Percentiles rank a stretch among this genome's conserved stretches.
These are phyloP conservation scores for Oreamnos americanus DNA, from an alignment of 2,113 vertebrate species.

Conservation along the genomic window DNA sequence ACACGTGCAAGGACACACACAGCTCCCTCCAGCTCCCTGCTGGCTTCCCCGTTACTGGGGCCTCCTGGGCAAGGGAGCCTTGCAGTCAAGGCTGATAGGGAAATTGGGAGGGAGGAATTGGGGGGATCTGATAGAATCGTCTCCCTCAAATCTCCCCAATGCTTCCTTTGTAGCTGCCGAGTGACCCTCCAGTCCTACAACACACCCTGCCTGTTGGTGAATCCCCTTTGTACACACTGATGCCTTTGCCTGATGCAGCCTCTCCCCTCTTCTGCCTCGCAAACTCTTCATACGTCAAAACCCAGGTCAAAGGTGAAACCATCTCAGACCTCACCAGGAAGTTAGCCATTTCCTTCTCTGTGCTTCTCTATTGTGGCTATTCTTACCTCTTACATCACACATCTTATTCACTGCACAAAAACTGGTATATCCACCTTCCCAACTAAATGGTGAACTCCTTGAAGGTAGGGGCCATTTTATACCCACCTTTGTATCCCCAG, in stretches of 20 bases:
- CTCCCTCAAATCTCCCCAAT: background rate
- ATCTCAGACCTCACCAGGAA: background rate
- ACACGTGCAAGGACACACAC: constrained; percentile 66
- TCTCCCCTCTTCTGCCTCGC: background rate
- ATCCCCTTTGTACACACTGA: background rate
- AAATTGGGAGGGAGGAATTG: fast-evolving
- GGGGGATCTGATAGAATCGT: background rate
- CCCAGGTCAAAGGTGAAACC: background rate
- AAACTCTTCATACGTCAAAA: constrained; percentile 14
- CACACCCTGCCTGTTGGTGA: background rate
- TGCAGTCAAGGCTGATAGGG: background rate
- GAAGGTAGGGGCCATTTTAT: background rate
- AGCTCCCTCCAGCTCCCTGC: background rate
- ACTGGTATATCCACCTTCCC: background rate
- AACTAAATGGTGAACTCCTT: background rate
- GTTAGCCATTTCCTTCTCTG: background rate
- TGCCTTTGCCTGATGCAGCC: background rate
- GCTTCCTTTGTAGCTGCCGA: background rate
- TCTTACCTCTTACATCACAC: background rate
- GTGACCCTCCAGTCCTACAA: background rate
- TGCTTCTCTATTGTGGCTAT: background rate
- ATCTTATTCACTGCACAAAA: background rate
- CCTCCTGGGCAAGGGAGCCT: background rate
- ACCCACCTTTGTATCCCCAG: background rate
- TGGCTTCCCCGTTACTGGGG: background rate